These are phyloP conservation scores for Plutomurus gul DNA, from an alignment of 1,140 invertebrate species.

Conservation along the genomic window DNA sequence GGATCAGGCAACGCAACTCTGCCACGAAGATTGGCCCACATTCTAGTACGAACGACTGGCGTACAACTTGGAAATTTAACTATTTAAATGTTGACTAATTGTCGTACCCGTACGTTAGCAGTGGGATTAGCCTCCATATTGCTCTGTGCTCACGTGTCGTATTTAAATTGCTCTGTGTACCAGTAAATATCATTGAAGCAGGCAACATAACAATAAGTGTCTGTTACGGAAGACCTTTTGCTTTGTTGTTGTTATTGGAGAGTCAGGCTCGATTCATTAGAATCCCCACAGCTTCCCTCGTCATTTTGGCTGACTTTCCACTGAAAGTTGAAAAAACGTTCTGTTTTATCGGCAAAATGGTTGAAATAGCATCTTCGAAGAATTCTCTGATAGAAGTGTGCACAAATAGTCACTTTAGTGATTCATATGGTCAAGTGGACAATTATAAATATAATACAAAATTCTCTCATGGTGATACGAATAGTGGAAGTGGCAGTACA, in stretches of 20 bases:
- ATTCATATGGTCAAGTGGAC: background rate
- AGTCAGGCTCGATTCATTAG: background rate
- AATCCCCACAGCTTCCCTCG: background rate
- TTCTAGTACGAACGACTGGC: too few relatives aligned
- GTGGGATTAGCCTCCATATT: too few relatives aligned
- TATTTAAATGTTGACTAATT: too few relatives aligned
- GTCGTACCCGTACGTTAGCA: too few relatives aligned
- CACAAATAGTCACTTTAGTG: slow-evolving; percentile 24
- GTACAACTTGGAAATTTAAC: too few relatives aligned
- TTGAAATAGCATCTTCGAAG: slow-evolving; percentile 1
- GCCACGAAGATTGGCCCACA: too few relatives aligned
- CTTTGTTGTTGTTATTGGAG: background rate
- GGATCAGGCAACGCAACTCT: too few relatives aligned
- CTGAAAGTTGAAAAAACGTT: background rate
- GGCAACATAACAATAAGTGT: slow-evolving; percentile 10
- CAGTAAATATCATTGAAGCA: too few relatives aligned
- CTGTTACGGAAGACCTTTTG: background rate
- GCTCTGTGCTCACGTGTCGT: too few relatives aligned
- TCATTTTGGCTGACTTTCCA: background rate
- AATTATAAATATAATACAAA: slow-evolving; percentile 1
- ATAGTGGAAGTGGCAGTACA: background rate
- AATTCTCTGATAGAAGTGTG: slow-evolving; percentile 8
- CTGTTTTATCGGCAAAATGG: slow-evolving; percentile 5
- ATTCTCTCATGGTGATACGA: background rate
- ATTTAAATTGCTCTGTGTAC: too few relatives aligned